These are phyloP conservation scores for Pilophorus perplexus DNA, from an alignment of 2,888 invertebrate genomes.

Conservation along the genomic window DNA sequence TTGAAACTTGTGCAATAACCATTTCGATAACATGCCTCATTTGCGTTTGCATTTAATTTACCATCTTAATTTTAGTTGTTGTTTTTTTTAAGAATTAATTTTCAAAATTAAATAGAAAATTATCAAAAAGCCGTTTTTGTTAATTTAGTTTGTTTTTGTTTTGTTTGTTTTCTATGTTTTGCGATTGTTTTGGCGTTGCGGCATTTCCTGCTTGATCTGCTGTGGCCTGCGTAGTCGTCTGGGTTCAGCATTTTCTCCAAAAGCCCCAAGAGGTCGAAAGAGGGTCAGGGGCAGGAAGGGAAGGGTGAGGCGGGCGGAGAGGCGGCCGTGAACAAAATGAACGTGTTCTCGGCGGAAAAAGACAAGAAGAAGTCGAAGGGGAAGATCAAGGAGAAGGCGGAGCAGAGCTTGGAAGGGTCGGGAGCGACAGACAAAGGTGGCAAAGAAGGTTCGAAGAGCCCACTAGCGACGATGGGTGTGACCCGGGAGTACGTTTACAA, in stretches of 20 bases:
- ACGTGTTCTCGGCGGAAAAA: slow-evolving; percentile 25
- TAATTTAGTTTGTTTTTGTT: slow-evolving; percentile 3
- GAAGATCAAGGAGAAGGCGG: slow-evolving; percentile 44
- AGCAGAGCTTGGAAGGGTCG: slow-evolving; percentile 47
- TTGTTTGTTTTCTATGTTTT: slow-evolving; percentile 1
- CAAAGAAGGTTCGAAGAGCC: too few species aligned
- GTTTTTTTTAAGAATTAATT: too few species aligned
- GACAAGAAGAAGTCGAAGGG: slow-evolving; percentile 41
- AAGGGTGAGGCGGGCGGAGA: background rate
- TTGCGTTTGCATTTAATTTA: too few species aligned
- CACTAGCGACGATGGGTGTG: slow-evolving; percentile 19
- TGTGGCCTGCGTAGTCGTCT: background rate
- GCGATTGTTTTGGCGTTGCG: background rate
- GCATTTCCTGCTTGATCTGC: slow-evolving; percentile 1
- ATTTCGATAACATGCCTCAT: too few species aligned
- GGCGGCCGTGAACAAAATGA: slow-evolving; percentile 25
- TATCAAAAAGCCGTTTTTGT: slow-evolving; percentile 1
- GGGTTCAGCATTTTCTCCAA: slow-evolving; percentile 25
- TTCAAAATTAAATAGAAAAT: too few species aligned
- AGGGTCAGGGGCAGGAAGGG: slow-evolving; percentile 23
- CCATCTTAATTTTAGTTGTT: too few species aligned
- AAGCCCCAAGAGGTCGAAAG: slow-evolving; percentile 40
- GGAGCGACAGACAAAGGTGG: slow-evolving; percentile 50
- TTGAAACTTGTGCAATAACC: too few species aligned
- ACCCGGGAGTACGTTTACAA: slow-evolving; percentile 27